Evolutionary conservation across 2,113 vertebrate species (phyloP).

Genomic region (Stictonetta naevosa): DNA sequence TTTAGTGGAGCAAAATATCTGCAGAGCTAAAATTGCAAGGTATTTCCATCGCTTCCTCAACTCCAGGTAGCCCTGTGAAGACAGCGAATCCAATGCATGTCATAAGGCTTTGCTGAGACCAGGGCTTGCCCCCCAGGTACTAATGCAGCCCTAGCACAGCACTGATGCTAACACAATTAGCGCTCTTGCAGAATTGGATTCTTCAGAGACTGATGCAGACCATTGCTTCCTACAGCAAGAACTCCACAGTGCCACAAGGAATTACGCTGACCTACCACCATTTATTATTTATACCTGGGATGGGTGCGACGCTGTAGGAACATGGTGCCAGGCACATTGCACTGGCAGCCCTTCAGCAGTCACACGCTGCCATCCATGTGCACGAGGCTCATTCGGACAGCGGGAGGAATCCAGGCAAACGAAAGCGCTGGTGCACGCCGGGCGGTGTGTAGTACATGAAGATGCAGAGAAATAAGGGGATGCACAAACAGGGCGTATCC

Average conservation of each 20-base stretch:
- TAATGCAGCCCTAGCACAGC: not conserved
- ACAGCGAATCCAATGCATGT: not conserved
- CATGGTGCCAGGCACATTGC: not conserved
- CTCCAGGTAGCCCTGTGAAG: not conserved
- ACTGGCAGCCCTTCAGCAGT: not conserved
- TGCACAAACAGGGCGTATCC: not conserved
- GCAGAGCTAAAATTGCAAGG: not conserved
- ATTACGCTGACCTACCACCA: slow-evolving; percentile 21
- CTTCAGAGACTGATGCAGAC: not conserved
- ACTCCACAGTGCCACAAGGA: not conserved
- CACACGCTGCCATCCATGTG: not conserved
- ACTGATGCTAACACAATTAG: not conserved
- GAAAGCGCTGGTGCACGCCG: not conserved
- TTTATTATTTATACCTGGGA: slow-evolving; percentile 66
- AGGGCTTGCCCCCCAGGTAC: not conserved
- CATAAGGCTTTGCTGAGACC: not conserved
- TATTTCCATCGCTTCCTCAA: not conserved
- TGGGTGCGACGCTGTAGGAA: slow-evolving; percentile 11
- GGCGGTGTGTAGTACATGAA: not conserved
- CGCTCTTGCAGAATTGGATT: slow-evolving; percentile 21
- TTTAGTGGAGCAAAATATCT: not conserved
- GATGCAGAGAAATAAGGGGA: not conserved
- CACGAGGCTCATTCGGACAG: not conserved
- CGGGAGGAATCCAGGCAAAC: not conserved
- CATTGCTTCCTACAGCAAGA: slow-evolving; percentile 36